Evolutionary conservation across 2,797 vertebrate genomes (phyloP).

Genomic region (Notamacropus eugenii): DNA sequence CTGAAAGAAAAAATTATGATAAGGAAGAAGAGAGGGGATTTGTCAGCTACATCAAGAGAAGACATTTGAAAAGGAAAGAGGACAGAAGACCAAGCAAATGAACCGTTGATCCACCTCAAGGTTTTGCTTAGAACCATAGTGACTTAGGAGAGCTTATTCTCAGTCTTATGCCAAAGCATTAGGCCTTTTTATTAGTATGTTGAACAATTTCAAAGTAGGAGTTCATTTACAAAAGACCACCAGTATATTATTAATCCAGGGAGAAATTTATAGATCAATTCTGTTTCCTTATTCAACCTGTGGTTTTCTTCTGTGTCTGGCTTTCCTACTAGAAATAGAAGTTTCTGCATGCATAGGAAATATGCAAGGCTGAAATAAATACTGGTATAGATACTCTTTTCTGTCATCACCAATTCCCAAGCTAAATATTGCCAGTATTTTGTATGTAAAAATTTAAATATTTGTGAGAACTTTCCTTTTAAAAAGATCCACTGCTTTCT

Average conservation of each 20-base stretch:
- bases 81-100: slow-evolving; percentile 1
- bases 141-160: neutral
- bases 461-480: slow-evolving; percentile 50
- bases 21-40: neutral
- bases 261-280: neutral
- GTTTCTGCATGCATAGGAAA: slow-evolving; percentile 29
- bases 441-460: slow-evolving; percentile 64
- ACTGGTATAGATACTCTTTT: neutral
- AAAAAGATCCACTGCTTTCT: slow-evolving; percentile 68
- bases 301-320: neutral
- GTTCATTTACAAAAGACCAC: neutral
- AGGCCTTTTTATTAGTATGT: neutral
- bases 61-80: neutral
- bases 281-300: neutral
- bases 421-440: slow-evolving; percentile 25
- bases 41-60: neutral
- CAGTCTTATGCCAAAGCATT: neutral
- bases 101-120: neutral
- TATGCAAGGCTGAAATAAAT: slow-evolving; percentile 21
- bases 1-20: neutral
- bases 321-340: slow-evolving; percentile 14
- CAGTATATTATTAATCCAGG: neutral
- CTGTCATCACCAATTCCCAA: slow-evolving; percentile 12
- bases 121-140: neutral
- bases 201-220: neutral